Evolutionary conservation across 2,888 invertebrate genomes (phyloP).

Genomic region (Poecilobothrus nobilitatus): DNA sequence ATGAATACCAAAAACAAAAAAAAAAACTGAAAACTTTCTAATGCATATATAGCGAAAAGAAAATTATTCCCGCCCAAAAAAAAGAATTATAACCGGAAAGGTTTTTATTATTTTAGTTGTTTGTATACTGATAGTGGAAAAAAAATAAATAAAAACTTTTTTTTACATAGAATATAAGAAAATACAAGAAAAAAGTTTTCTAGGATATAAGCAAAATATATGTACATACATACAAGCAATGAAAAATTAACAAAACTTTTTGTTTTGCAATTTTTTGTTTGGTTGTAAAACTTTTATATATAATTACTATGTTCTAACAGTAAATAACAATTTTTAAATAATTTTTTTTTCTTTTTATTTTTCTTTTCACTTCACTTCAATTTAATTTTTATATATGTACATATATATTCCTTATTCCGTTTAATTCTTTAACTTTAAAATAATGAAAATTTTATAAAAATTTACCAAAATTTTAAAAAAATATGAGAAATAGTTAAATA

Average conservation of each 20-base stretch:
- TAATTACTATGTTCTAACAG: not conserved
- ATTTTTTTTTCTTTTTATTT: no score
- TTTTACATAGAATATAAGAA: not conserved
- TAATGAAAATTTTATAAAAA: no score
- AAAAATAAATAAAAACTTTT: not conserved
- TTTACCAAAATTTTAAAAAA: no score
- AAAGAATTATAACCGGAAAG: not conserved
- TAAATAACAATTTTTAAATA: not conserved
- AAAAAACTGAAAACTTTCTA: no score
- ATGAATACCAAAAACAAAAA: no score
- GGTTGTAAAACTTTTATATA: not conserved
- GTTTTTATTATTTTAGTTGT: not conserved
- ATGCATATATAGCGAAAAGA: no score
- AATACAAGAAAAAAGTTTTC: not conserved
- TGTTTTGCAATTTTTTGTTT: conserved; percentile 1
- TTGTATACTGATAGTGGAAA: not conserved
- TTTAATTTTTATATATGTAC: no score
- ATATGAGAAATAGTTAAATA: no score
- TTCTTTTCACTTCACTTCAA: no score
- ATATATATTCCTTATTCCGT: no score
- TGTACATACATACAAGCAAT: no score
- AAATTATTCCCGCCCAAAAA: not conserved
- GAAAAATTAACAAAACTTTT: not conserved
- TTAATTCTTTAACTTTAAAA: no score
- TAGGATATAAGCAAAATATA: not conserved